Conservation (phyloP, 2,888 invertebrate genomes). For the Drosophila multiciliata region DNA sequence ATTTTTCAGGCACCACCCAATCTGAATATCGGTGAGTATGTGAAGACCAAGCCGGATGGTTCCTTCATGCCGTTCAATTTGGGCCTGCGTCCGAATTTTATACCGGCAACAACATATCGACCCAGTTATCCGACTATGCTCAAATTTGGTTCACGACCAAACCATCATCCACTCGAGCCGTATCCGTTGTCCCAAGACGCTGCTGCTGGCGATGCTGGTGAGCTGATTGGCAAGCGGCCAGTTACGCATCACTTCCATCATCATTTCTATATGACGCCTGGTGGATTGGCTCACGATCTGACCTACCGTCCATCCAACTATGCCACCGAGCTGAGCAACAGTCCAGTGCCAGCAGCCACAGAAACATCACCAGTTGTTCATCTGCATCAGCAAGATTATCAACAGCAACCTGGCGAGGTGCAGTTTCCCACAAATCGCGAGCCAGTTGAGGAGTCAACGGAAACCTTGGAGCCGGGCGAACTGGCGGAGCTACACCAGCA, state of each 20-base stretch:
- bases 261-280: constrained; percentile 83
- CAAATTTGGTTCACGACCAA: constrained; percentile 64
- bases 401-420: constrained; percentile 2
- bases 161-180: constrained; percentile 38
- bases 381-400: constrained; percentile 5
- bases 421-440: constrained; percentile 44
- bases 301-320: constrained; percentile 32
- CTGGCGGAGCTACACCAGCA: constrained; percentile 33
- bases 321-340: constrained; percentile 14
- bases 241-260: constrained; percentile 85
- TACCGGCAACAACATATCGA: constrained; percentile 82
- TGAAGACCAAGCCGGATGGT: constrained; percentile 45
- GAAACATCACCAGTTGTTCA: constrained; percentile 6
- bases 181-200: constrained; percentile 44
- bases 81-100: constrained; percentile 54
- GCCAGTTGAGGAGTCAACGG: constrained; percentile 38
- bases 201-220: background rate
- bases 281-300: constrained; percentile 19
- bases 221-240: constrained; percentile 16
- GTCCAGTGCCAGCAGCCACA: constrained; percentile 5
- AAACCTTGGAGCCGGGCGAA: constrained; percentile 55
- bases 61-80: constrained; percentile 60
- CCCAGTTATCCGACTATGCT: constrained; percentile 71
- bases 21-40: constrained; percentile 83
- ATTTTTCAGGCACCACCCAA: constrained; percentile 68